Evolutionary conservation across 2,113 vertebrate species (phyloP).

Genomic region (Sterrhoptilus dennistouni): DNA sequence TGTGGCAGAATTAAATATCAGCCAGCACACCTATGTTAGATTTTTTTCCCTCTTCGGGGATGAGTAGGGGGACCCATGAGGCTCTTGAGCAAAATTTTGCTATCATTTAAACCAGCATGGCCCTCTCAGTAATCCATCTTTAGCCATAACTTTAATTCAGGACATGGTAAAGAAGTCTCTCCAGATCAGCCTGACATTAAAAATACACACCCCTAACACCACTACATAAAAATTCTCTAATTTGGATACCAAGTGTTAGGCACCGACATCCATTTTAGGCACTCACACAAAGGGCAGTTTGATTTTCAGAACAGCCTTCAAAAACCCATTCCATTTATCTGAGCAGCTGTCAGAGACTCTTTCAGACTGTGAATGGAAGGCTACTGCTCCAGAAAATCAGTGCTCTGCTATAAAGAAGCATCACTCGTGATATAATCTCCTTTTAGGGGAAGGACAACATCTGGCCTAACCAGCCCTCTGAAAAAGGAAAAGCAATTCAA

Average conservation of each 20-base stretch:
- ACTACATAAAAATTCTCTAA: neutral
- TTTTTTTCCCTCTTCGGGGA: neutral
- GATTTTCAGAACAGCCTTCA: neutral
- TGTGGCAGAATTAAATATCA: neutral
- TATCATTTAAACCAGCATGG: neutral
- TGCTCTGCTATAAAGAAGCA: neutral
- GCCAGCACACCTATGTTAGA: neutral
- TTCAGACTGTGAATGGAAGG: neutral
- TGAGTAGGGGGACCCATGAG: neutral
- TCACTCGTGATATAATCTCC: neutral
- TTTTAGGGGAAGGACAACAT: neutral
- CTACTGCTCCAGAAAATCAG: neutral
- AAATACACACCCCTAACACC: neutral
- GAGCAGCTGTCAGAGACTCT: neutral
- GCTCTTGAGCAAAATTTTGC: neutral
- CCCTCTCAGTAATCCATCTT: neutral
- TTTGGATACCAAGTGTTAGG: neutral
- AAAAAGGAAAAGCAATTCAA: neutral
- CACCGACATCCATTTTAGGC: neutral
- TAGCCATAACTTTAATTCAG: neutral
- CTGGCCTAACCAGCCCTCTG: neutral
- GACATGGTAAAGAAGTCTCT: neutral
- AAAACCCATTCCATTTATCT: neutral
- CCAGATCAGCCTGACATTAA: neutral
- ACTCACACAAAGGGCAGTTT: neutral